These are phyloP conservation scores for Drosophila subpulchrella DNA, from an alignment of 1,140 invertebrate species.

Conservation along the genomic window DNA sequence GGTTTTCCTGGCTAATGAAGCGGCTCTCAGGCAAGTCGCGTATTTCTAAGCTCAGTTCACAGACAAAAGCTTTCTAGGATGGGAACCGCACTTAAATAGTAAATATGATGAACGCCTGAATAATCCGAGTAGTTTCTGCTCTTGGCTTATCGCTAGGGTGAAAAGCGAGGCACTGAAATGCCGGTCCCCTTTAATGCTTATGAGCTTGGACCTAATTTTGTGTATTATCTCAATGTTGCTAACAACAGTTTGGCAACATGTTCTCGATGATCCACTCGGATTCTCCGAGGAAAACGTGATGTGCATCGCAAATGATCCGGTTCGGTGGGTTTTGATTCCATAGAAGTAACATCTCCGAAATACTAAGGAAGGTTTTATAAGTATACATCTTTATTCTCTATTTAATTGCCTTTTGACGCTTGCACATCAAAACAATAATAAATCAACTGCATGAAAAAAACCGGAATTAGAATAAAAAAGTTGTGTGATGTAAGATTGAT, in stretches of 20 bases:
- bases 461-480: constrained; percentile 36
- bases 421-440: constrained; percentile 58
- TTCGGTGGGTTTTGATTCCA: constrained; percentile 65
- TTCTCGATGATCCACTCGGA: constrained; percentile 14
- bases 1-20: constrained; percentile 48
- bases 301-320: constrained; percentile 66
- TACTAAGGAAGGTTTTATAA: constrained; percentile 30
- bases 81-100: constrained; percentile 31
- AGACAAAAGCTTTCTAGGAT: constrained; percentile 13
- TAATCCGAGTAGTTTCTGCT: constrained; percentile 12
- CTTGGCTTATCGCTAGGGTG: constrained; percentile 31
- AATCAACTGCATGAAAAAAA: constrained; percentile 28
- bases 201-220: constrained; percentile 59
- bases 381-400: constrained; percentile 26
- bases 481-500: neutral
- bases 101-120: constrained; percentile 2
- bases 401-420: constrained; percentile 56
- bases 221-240: constrained; percentile 23
- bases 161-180: constrained; percentile 22
- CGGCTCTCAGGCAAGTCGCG: constrained; percentile 19
- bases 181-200: constrained; percentile 68
- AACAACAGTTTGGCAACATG: constrained; percentile 20
- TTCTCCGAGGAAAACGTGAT: constrained; percentile 48
- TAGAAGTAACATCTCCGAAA: constrained; percentile 60
- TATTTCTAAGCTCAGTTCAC: constrained; percentile 6